Evolutionary conservation across 2,113 vertebrate species (phyloP), one percentile per base, ranked within the genome.

Genomic region (Pyrgilauda ruficollis): DNA sequence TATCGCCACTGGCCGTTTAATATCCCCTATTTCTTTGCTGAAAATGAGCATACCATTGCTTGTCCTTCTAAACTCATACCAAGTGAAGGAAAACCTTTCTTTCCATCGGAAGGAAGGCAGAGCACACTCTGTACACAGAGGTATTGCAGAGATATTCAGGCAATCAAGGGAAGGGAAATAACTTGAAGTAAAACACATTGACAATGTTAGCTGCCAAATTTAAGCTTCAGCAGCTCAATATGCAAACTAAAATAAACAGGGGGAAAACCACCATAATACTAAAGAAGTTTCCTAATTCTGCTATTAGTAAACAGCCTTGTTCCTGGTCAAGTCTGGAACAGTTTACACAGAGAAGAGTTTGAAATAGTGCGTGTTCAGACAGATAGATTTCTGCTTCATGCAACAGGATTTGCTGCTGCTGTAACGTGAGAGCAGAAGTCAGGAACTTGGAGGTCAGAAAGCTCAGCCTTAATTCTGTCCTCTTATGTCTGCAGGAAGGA

Each of bases 321-420:
- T 94, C 92, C 56, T 82, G 69, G 41, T 58, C 23, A 50, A 43
- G 52, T 15, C 24, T 78, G 84, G 47, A 82, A 66, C 37, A 77
- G 76, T 74, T 88, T 69, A 77, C 0, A 0, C 3, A 2, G 39
- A 70, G 35, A 67, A 89, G 72, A 47, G 56, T 87, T 82, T 58
- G 74, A 78, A 84, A 59, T 19, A 84, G 47, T 39, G 23, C 35
- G 1, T 52, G 43, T 77, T 43, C 53, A 69, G 28, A 61, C 58
- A 81, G 84, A 69, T 39, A 67, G 61, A 53, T 77, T 94, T 94
- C 83, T 94, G 41, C 49, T 83, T 62, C 66, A 8, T 17, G 58
- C 74, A 91, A 75, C 37, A 76, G 90, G 94, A 93, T 93, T 95
- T 94, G 78, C 90, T 93, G 95, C 82, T 95, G 69, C 84, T 91